Evolutionary conservation across 2,888 invertebrate genomes (phyloP), one percentile per base, ranked within the genome.

Genomic region (Itoplectis maculator): DNA sequence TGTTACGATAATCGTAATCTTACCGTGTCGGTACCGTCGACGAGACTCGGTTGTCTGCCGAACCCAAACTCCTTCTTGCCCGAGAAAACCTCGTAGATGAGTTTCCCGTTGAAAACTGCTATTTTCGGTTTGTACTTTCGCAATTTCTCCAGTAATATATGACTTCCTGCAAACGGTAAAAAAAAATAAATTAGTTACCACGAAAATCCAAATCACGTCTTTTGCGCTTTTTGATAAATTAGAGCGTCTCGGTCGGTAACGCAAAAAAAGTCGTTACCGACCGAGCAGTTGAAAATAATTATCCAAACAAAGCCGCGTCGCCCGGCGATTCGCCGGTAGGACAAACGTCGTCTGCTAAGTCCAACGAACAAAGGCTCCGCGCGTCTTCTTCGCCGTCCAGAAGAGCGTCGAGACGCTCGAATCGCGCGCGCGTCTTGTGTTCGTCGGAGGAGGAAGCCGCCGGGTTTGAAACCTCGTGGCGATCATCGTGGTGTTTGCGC

Each of bases 101-200:
- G 95, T 94, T 99, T 99, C n/a, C 99, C 99, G 94, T 99, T 99
- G 93, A 99, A 99, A 63, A 98, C 98, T 73, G 98, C 98, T 88
- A 99, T 98, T 95, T 99, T 99, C 87, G 99, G 99, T 90, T 96
- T 96, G 94, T 96, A 99, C 92, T 97, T 96, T 93, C 96, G 96
- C 89, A 99, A 94, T 94, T 99, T 99, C 91, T 98, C 98, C 88
- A 97, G 94, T 87, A 99, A 94, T 89, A 97, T 95, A 89, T 97
- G 96, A 86, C 97, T 97, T 85, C 96, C 95, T 94, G 90, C 37
- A 92, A 85, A n/a, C 29, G 23, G 23, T 54, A 29, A 29, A 29
- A 29, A 29, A 29, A 29, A 29, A 29, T 3, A 29, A 29, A 29
- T 29, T 29, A 2, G 29, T 5, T n/a, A n/a, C n/a, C n/a, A n/a